Evolutionary conservation across 2,888 invertebrate species (phyloP), one percentile per base, ranked within the genome.

Genomic region (Spodoptera littoralis): DNA sequence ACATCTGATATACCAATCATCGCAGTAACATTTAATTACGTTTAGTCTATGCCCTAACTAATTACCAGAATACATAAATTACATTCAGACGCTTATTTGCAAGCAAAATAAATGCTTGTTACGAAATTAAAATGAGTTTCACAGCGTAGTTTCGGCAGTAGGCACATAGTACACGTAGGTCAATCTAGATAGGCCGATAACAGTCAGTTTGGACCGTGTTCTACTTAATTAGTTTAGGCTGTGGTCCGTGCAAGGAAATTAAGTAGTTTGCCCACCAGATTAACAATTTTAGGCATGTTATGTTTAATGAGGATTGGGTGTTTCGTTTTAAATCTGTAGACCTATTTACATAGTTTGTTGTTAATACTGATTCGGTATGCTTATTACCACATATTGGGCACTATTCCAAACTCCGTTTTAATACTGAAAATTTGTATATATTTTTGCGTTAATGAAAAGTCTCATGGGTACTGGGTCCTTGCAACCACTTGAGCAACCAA

Each of bases 211-310:
- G 53, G 22, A 57, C 22, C 76, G 52, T 60, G 76, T 75, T 60
- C n/a, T 50, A 60, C 62, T 63, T 73, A 65, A 73, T 73, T 61
- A 65, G 53, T 57, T 62, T 69, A 69, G 69, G 58, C 65, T 73
- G 70, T 65, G 54, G 60, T 54, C 48, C 60, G 60, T 47, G 72
- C 47, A 49, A 44, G 47, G 48, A 55, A 71, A 76, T 76, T 53
- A 60, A 73, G 58, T 66, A 59, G 54, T 60, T 65, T 54, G 48
- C 54, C 36, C 22, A 52, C 12, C 44, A 49, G n/a, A 64, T 55
- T 70, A 68, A 53, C 50, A 30, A 51, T 72, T 36, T 65, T 55
- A 54, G 50, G 43, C 30, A 22, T 67, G 57, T 45, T 47, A 48
- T 67, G 49, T 42, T 58, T 43, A 27, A 43, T 44, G 30, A 5